Evolutionary conservation across 2,113 vertebrate species (phyloP), one percentile per base, ranked within the genome.

Genomic region (Muntiacus muntjak): DNA sequence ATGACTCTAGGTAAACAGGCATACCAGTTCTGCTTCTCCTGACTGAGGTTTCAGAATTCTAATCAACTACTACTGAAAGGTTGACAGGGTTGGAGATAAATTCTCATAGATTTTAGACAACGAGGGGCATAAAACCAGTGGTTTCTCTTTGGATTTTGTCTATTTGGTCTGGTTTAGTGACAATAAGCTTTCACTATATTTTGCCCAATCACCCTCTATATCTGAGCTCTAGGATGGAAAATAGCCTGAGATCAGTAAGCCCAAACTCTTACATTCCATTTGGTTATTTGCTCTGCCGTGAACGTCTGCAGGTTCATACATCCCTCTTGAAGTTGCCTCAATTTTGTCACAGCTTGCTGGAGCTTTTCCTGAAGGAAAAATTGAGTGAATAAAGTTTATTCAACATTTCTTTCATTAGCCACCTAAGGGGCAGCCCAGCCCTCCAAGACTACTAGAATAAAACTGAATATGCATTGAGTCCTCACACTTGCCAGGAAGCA

Each of bases 331-430:
- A 98, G 93, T 33, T 45, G 19, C 40, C 1, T 78, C 82, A 98
- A 9, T 10, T 71, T 91, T 40, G 47, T 81, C 67, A 93, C 7
- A 17, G 64, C 89, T 25, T 95, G 23, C 81, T 96, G 81, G 13
- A 98, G 85, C 60, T 97, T 90, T 78, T 97, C 58, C 98, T 98
- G 58, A 87, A 54, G n/a, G 58, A 85, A 92, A 93, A 76, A 86
- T 45, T 13, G 15, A 16, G 28, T 62, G 28, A 71, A 40, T 50
- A 13, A 82, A 52, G 36, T 43, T 2, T 7, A 52, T 74, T 40
- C 33, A 10, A 25, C 17, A 50, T 13, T 12, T 86, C 36, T 89
- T 89, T n/a, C 71, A 60, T 6, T 43, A 86, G 87, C 36, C 19
- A 64, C 1, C 1, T 67, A 28, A 7, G 11, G 15, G 67, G 15